Conservation (phyloP, 2,797 vertebrate species). For the Mormyrus hasselquistii region DNA sequence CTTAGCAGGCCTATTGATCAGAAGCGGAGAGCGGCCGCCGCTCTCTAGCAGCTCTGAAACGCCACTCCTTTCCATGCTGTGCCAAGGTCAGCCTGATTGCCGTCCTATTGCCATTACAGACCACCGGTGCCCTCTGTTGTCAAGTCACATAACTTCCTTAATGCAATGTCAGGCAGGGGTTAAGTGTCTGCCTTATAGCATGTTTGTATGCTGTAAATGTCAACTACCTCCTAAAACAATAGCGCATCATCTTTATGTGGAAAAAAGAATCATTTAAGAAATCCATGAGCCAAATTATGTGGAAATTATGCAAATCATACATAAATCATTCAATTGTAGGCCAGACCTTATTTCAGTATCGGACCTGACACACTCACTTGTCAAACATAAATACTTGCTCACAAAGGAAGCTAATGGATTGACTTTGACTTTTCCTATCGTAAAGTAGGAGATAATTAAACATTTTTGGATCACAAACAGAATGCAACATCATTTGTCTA, state of each 20-base stretch:
- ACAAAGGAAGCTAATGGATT: background rate
- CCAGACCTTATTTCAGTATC: background rate
- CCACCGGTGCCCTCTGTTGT: background rate
- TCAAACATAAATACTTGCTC: background rate
- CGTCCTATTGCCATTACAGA: background rate
- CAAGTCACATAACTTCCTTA: background rate
- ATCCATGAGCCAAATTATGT: background rate
- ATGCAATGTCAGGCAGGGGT: background rate
- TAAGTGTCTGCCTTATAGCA: background rate
- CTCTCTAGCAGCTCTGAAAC: background rate
- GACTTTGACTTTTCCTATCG: background rate
- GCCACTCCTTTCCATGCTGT: background rate
- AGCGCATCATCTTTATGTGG: background rate
- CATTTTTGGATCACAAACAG: background rate
- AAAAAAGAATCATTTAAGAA: background rate
- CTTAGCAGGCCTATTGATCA: background rate
- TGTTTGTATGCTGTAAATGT: background rate
- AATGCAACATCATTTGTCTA: background rate
- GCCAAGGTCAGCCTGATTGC: background rate
- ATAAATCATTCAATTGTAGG: background rate
- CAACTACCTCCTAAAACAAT: background rate
- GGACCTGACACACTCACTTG: background rate
- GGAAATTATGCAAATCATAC: background rate
- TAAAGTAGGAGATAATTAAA: background rate
- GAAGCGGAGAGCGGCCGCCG: background rate